phyloP scores from a whole-genome alignment of 2,888 invertebrate genomes.

The Furcula furcula region DNA sequence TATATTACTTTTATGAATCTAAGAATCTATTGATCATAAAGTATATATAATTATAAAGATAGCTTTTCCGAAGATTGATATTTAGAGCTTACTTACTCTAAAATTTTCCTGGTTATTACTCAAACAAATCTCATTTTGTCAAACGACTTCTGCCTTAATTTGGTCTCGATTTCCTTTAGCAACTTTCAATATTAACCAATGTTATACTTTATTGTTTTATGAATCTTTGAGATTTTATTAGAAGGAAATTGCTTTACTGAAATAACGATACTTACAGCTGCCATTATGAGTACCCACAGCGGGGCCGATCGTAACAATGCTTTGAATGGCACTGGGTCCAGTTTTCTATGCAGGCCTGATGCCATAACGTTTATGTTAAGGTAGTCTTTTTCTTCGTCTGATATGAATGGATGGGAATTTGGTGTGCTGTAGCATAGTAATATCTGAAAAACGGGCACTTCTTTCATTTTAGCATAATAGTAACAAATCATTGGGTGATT shows the following conservation, averaged over 20 bases:
- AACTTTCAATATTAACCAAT: slow-evolving; percentile 4
- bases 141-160: neutral
- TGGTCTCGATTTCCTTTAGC: neutral
- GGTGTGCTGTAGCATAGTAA: slow-evolving; percentile 76
- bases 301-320: slow-evolving; percentile 84
- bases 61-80: no score
- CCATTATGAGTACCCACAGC: slow-evolving; percentile 86
- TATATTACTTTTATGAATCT: no score
- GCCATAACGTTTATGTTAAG: slow-evolving; percentile 77
- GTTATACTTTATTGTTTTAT: slow-evolving; percentile 7
- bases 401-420: slow-evolving; percentile 75
- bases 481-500: no score
- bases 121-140: neutral
- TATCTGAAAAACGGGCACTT: slow-evolving; percentile 50
- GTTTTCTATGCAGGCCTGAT: slow-evolving; percentile 74
- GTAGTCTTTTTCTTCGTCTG: slow-evolving; percentile 70
- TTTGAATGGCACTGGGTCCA: slow-evolving; percentile 86
- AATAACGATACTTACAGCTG: slow-evolving; percentile 76
- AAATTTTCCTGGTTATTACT: no score
- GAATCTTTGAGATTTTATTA: slow-evolving; percentile 3
- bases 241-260: slow-evolving; percentile 6
- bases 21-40: no score
- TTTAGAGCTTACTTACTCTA: no score
- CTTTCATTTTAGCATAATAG: no score
- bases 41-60: no score